Percentiles rank a stretch among this genome's conserved stretches.
Conservation (phyloP, 2,888 invertebrate genomes). For the Pegoplata infirma region DNA sequence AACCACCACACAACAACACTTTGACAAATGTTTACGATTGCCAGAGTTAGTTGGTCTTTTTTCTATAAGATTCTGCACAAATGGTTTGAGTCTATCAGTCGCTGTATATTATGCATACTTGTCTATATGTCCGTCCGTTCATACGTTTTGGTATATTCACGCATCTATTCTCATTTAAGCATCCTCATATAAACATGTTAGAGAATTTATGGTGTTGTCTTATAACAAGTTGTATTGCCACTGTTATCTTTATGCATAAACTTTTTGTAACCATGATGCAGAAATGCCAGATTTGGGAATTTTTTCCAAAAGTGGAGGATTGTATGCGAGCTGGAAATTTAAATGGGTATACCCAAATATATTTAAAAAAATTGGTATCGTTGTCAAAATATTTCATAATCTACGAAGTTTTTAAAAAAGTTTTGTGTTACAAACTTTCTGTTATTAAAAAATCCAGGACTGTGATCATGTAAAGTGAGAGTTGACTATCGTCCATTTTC, state of each 20-base stretch:
- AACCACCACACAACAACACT: background rate
- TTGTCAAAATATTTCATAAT: no score
- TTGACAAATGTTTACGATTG: slow-evolving; percentile 48
- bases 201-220: slow-evolving; percentile 50
- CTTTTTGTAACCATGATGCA: slow-evolving; percentile 13
- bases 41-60: slow-evolving; percentile 32
- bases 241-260: slow-evolving; percentile 40
- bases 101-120: background rate
- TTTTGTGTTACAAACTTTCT: no score
- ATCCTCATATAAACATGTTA: slow-evolving; percentile 19
- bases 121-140: background rate
- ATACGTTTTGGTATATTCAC: slow-evolving; percentile 10
- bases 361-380: no score
- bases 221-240: slow-evolving; percentile 52
- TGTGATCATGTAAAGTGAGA: no score
- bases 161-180: background rate
- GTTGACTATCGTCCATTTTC: no score
- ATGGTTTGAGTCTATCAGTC: background rate
- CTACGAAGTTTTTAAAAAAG: no score
- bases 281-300: no score
- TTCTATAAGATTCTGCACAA: slow-evolving; percentile 31
- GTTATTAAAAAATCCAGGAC: no score
- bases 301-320: no score
- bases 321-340: no score
- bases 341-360: no score